These are phyloP conservation scores for Drosophila macrospina DNA, from an alignment of 2,888 invertebrate genomes.

Conservation along the genomic window DNA sequence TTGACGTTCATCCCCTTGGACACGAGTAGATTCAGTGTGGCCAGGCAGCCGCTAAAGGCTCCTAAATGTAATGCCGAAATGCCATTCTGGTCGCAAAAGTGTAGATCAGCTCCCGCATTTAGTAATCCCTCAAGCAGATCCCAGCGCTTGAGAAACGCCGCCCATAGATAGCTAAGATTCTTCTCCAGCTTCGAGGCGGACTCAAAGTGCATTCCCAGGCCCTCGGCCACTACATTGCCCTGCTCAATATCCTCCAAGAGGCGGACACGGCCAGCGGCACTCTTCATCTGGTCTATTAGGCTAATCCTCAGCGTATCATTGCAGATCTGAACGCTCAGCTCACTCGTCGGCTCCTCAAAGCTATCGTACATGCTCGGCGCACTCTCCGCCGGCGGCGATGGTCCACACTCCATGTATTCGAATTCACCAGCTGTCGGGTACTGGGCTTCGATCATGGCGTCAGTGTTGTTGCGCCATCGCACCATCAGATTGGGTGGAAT, in stretches of 20 bases:
- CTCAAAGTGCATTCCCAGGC: slow-evolving; percentile 86
- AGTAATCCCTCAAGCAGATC: slow-evolving; percentile 89
- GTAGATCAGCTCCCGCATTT: slow-evolving; percentile 89
- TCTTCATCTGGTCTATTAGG: slow-evolving; percentile 91
- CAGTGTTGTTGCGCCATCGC: slow-evolving; percentile 87
- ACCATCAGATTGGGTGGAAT: slow-evolving; percentile 86
- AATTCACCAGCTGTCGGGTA: slow-evolving; percentile 88
- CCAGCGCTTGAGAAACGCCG: slow-evolving; percentile 90
- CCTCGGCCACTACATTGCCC: slow-evolving; percentile 88
- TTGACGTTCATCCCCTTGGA: slow-evolving; percentile 89
- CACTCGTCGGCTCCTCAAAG: slow-evolving; percentile 90
- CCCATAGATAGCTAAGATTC: slow-evolving; percentile 90
- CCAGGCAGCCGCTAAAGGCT: slow-evolving; percentile 91
- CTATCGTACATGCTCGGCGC: slow-evolving; percentile 93
- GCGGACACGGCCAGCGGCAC: slow-evolving; percentile 88
- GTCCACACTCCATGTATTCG: slow-evolving; percentile 92
- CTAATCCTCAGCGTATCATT: slow-evolving; percentile 90
- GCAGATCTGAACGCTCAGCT: slow-evolving; percentile 90
- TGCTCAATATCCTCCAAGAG: slow-evolving; percentile 91
- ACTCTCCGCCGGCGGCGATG: slow-evolving; percentile 92
- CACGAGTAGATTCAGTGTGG: slow-evolving; percentile 90
- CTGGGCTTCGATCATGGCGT: slow-evolving; percentile 88
- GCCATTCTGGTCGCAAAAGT: slow-evolving; percentile 90
- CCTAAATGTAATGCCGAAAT: slow-evolving; percentile 91
- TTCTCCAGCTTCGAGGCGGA: slow-evolving; percentile 89